Evolutionary conservation across 2,797 vertebrate species (phyloP), one percentile per base, ranked within the genome.

Genomic region (Acanthurus tractus): DNA sequence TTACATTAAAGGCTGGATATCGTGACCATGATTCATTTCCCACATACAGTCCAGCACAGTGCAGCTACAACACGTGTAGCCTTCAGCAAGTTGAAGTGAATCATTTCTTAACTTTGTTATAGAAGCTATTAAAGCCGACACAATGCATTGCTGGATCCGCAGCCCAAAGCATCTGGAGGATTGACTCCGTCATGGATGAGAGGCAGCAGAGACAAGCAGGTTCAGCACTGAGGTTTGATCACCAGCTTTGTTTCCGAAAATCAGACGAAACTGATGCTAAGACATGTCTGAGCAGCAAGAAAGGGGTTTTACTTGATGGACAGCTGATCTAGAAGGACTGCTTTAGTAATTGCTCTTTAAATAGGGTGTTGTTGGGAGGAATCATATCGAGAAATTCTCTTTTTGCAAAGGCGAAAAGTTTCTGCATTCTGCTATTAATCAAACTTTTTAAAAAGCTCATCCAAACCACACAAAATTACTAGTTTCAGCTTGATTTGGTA

Each of bases 41-140:
- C 36, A 10, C 73, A 70, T 69, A 70, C 78, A 73, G 78, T 52
- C n/a, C 65, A 25, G 73, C 23, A n/a, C 71, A 70, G 61, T 6
- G 29, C 29, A 34, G 29, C 29, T 57, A 25, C 64, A 86, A 67
- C 58, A 54, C 56, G 83, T 70, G 79, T 68, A 76, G 84, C 85
- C 86, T 57, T 73, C 64, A 83, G 88, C 76, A 61, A 83, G 64
- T 48, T 63, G 69, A 63, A 83, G 58, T 74, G 76, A 91, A 88
- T 89, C 53, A 77, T 84, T 71, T 80, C 72, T 74, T 90, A 87
- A 88, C 88, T 80, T 88, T 86, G 88, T 86, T 86, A 85, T 48
- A 70, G 78, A 74, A 81, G 84, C 84, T 77, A 85, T 90, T 88
- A 85, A 84, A 82, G 76, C 71, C 36, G 61, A 86, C 74, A 83